Percentiles rank a stretch among this genome's conserved stretches.
phyloP scores from a whole-genome alignment of 2,888 invertebrate genomes.

The Orchesella flavescens region DNA sequence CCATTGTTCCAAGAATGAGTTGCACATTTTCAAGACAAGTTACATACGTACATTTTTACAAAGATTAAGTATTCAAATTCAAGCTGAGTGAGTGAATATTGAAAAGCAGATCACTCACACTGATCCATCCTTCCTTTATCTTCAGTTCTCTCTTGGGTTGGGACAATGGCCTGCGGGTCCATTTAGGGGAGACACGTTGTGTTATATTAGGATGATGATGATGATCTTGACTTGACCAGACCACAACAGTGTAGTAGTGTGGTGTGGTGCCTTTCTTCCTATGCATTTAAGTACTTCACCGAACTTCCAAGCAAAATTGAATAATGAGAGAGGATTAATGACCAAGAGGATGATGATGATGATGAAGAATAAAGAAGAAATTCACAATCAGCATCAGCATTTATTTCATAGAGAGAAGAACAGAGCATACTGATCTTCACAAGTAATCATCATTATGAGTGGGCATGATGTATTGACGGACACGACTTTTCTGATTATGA shows the following conservation, averaged over 20 bases:
- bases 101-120: slow-evolving; percentile 6
- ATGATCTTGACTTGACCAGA: slow-evolving; percentile 11
- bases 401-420: not conserved
- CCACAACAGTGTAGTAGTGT: no score
- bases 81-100: not conserved
- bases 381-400: not conserved
- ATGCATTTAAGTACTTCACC: no score
- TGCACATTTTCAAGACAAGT: slow-evolving; percentile 21
- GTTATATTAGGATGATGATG: slow-evolving; percentile 46
- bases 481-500: no score
- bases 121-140: not conserved
- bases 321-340: slow-evolving; percentile 70
- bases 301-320: slow-evolving; percentile 59
- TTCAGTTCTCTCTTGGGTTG: not conserved
- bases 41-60: no score
- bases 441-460: slow-evolving; percentile 17
- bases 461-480: not conserved
- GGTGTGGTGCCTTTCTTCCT: no score
- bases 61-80: no score
- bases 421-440: not conserved
- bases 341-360: no score
- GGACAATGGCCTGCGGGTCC: slow-evolving; percentile 59
- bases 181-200: slow-evolving; percentile 63
- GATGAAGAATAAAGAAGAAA: no score
- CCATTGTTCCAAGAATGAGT: slow-evolving; percentile 40